phyloP scores from a whole-genome alignment of 1,140 invertebrate genomes.

The Neuroterus valhalla region DNA sequence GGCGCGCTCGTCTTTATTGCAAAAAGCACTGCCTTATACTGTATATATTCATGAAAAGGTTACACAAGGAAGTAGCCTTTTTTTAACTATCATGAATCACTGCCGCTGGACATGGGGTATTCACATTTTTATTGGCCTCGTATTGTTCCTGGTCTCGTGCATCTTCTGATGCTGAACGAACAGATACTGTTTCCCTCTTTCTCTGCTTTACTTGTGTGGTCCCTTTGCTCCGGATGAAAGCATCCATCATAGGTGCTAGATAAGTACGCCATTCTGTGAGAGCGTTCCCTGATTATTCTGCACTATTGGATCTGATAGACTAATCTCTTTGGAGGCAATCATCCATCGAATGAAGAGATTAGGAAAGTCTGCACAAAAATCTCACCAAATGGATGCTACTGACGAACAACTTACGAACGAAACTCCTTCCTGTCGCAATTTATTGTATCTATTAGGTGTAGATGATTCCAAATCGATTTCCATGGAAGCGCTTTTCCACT shows the following conservation, averaged over 20 bases:
- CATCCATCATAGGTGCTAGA: neutral
- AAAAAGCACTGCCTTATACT: conserved; percentile 26
- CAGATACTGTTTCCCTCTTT: conserved; percentile 9
- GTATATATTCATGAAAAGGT: conserved; percentile 35
- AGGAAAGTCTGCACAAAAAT: too few species aligned
- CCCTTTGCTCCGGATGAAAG: neutral
- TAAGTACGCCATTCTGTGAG: neutral
- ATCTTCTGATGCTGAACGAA: neutral
- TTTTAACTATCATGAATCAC: conserved; percentile 27
- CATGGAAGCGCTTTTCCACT: too few species aligned
- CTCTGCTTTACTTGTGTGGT: neutral
- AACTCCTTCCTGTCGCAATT: too few species aligned
- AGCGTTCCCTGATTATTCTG: too few species aligned
- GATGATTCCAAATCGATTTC: too few species aligned
- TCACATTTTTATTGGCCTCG: conserved; percentile 25
- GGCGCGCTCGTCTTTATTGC: conserved; percentile 37
- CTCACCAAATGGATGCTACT: too few species aligned
- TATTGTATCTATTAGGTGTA: too few species aligned
- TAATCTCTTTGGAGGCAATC: too few species aligned
- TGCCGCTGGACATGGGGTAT: conserved; percentile 27
- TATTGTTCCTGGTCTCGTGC: conserved; percentile 15
- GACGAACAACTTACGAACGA: too few species aligned
- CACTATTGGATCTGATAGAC: too few species aligned
- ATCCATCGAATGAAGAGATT: too few species aligned
- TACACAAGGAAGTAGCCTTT: conserved; percentile 33